phyloP scores from a whole-genome alignment of 2,113 vertebrate genomes.

The Piaya cayana region DNA sequence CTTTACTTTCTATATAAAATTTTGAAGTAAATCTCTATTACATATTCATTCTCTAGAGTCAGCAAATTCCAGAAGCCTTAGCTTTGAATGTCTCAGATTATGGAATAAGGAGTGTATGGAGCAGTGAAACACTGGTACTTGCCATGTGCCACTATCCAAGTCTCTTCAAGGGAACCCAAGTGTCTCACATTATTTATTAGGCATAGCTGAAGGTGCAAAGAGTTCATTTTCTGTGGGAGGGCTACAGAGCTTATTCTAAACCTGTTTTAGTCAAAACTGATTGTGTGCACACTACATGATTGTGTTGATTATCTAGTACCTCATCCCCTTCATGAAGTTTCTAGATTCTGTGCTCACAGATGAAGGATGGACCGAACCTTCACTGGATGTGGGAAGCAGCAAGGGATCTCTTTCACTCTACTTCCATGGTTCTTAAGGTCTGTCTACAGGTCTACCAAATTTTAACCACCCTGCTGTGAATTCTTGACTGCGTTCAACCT shows the following conservation, averaged over 20 bases:
- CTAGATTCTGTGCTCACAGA: background rate
- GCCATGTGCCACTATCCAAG: background rate
- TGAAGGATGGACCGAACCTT: background rate
- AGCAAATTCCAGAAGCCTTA: background rate
- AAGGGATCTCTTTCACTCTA: background rate
- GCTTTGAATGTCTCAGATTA: background rate
- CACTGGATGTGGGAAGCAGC: background rate
- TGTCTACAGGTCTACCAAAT: background rate
- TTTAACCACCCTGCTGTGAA: background rate
- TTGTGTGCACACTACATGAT: background rate
- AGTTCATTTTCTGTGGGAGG: background rate
- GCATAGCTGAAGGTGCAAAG: background rate
- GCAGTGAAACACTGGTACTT: background rate
- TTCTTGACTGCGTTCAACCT: background rate
- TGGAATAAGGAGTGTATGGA: background rate
- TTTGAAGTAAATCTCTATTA: background rate
- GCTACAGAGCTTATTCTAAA: background rate
- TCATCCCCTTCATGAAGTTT: background rate
- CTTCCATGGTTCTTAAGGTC: background rate
- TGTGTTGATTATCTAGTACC: background rate
- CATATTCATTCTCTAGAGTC: background rate
- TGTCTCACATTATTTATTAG: background rate
- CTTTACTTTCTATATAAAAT: background rate
- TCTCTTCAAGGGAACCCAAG: background rate
- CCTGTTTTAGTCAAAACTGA: background rate